Conservation (phyloP, 2,113 vertebrate genomes). For the Cygnus atratus region DNA sequence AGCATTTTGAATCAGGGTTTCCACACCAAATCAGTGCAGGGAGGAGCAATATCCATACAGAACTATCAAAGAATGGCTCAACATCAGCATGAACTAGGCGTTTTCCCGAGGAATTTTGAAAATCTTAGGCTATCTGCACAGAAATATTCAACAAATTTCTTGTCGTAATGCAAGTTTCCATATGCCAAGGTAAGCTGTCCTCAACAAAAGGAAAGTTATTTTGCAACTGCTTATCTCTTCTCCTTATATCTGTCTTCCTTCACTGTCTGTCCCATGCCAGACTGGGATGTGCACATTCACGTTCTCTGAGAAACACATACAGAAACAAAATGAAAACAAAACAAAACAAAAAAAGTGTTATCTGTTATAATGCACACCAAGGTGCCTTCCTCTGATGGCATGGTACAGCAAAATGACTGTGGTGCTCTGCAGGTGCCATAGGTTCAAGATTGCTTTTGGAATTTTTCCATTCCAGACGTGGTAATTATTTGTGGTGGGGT, state of each 20-base stretch:
- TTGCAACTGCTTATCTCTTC: not conserved
- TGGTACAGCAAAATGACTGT: not conserved
- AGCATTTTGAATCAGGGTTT: not conserved
- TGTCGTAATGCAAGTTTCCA: not conserved
- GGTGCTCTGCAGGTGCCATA: not conserved
- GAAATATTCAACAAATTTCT: not conserved
- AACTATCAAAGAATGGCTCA: not conserved
- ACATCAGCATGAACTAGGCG: fast-evolving
- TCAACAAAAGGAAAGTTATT: not conserved
- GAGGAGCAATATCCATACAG: not conserved
- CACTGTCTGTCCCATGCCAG: not conserved
- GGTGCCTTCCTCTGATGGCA: not conserved
- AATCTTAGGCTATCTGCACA: not conserved
- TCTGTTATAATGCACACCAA: not conserved
- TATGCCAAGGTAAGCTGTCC: not conserved
- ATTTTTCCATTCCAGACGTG: not conserved
- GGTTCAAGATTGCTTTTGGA: not conserved
- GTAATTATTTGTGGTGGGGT: not conserved
- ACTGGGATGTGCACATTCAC: too few relatives aligned
- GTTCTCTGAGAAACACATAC: not conserved
- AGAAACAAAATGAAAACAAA: not conserved
- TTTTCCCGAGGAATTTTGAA: not conserved
- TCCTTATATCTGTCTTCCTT: not conserved
- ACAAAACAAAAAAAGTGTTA: not conserved
- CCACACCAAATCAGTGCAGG: not conserved